These are phyloP conservation scores for Alca torda DNA, from an alignment of 2,797 vertebrate genomes.

Conservation along the genomic window DNA sequence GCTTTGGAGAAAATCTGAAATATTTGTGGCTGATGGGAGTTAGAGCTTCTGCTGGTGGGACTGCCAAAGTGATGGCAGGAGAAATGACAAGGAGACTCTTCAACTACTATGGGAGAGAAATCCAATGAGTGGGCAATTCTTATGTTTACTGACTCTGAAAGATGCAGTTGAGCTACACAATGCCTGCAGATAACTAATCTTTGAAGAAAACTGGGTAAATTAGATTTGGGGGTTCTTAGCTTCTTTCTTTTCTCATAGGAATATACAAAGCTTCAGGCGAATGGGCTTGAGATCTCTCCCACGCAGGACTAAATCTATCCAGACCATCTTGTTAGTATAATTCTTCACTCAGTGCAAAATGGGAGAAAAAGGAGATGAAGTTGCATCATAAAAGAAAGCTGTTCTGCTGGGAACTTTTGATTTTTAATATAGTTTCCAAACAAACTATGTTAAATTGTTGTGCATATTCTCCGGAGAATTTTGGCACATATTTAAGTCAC, in stretches of 20 bases:
- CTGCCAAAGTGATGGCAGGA: background rate
- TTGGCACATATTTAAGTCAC: background rate
- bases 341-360: background rate
- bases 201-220: background rate
- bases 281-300: background rate
- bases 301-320: background rate
- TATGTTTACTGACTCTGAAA: background rate
- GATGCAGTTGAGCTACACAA: background rate
- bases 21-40: background rate
- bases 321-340: background rate
- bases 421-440: background rate
- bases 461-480: background rate
- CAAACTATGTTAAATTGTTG: background rate
- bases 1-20: background rate
- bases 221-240: background rate
- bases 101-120: background rate
- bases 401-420: background rate
- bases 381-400: background rate
- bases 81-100: background rate
- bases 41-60: background rate
- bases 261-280: background rate
- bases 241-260: background rate
- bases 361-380: background rate
- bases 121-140: background rate
- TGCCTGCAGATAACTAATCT: background rate